A percentile compares a stretch with the other conserved stretches of the same genome.
phyloP scores from a whole-genome alignment of 2,797 vertebrate genomes.

The Morus bassanus region DNA sequence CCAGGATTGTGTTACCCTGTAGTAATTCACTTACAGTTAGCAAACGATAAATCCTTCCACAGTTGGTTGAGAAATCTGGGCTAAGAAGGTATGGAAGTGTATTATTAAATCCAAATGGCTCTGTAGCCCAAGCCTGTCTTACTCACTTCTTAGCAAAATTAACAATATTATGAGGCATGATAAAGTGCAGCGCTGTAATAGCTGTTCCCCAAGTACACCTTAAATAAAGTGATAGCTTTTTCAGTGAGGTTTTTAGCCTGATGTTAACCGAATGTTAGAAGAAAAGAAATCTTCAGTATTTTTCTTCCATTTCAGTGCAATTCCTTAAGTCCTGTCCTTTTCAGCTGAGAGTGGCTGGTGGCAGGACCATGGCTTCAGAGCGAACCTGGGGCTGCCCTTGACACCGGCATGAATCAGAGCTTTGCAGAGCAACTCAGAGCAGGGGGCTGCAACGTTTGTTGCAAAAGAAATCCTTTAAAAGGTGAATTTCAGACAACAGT shows the following conservation, averaged over 20 bases:
- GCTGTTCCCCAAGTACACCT: background rate
- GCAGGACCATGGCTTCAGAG: background rate
- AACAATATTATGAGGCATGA: background rate
- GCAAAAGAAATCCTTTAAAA: background rate
- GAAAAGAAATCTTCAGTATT: background rate
- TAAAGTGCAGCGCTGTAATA: background rate
- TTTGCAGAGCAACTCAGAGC: background rate
- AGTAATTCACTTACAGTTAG: background rate
- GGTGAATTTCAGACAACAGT: background rate
- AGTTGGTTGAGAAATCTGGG: background rate
- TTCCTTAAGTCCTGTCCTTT: background rate
- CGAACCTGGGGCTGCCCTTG: background rate
- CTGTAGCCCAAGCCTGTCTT: background rate
- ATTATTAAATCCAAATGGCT: conserved; percentile 54
- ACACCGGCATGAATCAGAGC: fast-evolving
- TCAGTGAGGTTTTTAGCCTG: background rate
- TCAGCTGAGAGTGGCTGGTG: background rate
- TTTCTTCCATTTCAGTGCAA: background rate
- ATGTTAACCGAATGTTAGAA: background rate
- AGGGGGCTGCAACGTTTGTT: background rate
- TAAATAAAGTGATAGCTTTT: background rate
- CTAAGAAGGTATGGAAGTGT: background rate
- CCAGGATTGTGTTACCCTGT: background rate
- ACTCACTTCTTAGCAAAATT: background rate
- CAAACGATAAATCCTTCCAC: conserved; percentile 13